These are phyloP conservation scores for Apogon hyalosoma DNA, from an alignment of 2,797 vertebrate species.

Conservation along the genomic window DNA sequence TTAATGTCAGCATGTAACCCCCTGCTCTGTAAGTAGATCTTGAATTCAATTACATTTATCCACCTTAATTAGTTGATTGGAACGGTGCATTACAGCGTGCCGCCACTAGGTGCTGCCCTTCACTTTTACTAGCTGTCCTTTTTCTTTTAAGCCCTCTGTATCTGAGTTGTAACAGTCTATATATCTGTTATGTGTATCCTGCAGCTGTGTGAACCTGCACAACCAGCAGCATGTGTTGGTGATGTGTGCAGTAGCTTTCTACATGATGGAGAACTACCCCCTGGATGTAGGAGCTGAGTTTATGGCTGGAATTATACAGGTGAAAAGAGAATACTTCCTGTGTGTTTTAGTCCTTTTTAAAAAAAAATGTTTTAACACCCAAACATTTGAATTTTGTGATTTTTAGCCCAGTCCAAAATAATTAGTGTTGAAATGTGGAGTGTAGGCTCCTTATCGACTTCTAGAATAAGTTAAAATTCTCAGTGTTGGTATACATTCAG, in stretches of 20 bases:
- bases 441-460: too few species aligned
- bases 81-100: not conserved
- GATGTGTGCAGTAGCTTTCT: constrained; percentile 97
- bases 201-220: constrained; percentile 93
- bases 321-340: constrained; percentile 64
- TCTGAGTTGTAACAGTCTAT: not conserved
- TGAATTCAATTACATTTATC: constrained; percentile 28
- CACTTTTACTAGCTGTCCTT: constrained; percentile 13
- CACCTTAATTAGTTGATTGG: constrained; percentile 26
- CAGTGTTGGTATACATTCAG: too few species aligned
- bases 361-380: too few species aligned
- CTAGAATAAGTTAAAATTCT: too few species aligned
- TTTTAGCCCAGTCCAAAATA: too few species aligned
- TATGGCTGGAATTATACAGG: constrained; percentile 95
- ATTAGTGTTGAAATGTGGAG: too few species aligned
- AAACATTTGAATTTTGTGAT: too few species aligned
- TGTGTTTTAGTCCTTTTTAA: not conserved
- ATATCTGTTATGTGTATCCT: constrained; percentile 15
- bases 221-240: constrained; percentile 98
- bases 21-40: constrained; percentile 14
- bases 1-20: constrained; percentile 28
- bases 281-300: constrained; percentile 96
- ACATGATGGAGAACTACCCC: constrained; percentile 98
- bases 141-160: not conserved
- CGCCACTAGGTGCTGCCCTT: constrained; percentile 36